Evolutionary conservation across 2,113 vertebrate species (phyloP).

Genomic region (Oryctolagus cuniculus): mOryCun1.1 NC_091436.1:85256501-85257000

Average conservation of each 20-base stretch:
- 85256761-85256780: slow-evolving; percentile 64
- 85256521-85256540: slow-evolving; percentile 22
- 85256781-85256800: slow-evolving; percentile 61
- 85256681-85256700: slow-evolving; percentile 59
- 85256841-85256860: neutral
- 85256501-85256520: slow-evolving; percentile 52
- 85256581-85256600: slow-evolving; percentile 50
- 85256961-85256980: slow-evolving; percentile 34
- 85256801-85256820: slow-evolving; percentile 63
- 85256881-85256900: slow-evolving; percentile 43
- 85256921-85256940: neutral
- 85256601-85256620: slow-evolving; percentile 53
- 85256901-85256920: slow-evolving; percentile 55
- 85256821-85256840: slow-evolving; percentile 48
- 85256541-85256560: neutral
- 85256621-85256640: slow-evolving; percentile 66
- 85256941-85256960: slow-evolving; percentile 40
- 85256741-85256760: slow-evolving; percentile 61
- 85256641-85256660: slow-evolving; percentile 63
- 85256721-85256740: slow-evolving; percentile 44
- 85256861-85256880: slow-evolving; percentile 49
- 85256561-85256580: slow-evolving; percentile 12
- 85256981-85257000: slow-evolving; percentile 18
- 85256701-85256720: slow-evolving; percentile 69
- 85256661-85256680: slow-evolving; percentile 70